These are phyloP conservation scores for Burhinus oedicnemus DNA, from an alignment of 2,113 vertebrate species.

Conservation along the genomic window DNA sequence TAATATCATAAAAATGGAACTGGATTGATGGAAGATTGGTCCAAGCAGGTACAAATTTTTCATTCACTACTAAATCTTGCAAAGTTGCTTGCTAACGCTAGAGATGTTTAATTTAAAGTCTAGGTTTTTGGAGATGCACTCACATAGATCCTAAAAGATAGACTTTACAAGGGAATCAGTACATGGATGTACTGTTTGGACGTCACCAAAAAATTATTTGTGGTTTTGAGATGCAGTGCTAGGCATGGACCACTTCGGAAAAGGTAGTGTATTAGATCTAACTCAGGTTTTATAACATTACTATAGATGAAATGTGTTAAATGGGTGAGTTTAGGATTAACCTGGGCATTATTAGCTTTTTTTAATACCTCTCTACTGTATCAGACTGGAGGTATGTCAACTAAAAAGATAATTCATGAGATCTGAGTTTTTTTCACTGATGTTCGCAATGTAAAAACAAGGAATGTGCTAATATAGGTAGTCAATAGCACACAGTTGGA, in stretches of 20 bases:
- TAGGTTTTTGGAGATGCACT: not conserved
- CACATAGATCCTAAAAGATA: not conserved
- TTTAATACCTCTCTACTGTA: not conserved
- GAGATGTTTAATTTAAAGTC: not conserved
- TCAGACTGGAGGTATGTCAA: not conserved
- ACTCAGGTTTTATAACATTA: not conserved
- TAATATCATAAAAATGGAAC: not conserved
- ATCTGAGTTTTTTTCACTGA: not conserved
- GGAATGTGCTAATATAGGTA: not conserved
- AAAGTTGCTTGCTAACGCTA: not conserved
- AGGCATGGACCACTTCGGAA: not conserved
- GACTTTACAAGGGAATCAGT: not conserved
- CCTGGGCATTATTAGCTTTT: not conserved
- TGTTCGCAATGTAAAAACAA: not conserved
- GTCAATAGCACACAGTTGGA: not conserved
- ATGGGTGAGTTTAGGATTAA: not conserved
- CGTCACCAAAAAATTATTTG: not conserved
- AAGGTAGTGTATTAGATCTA: not conserved
- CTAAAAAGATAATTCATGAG: not conserved
- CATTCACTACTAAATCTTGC: not conserved
- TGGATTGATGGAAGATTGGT: not conserved
- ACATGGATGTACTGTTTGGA: not conserved
- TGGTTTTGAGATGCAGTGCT: not conserved
- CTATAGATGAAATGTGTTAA: not conserved
- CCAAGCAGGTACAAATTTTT: not conserved